Base-by-base conservation (phyloP, 2,797 vertebrate species). In the Cynopterus sphinx region DNA sequence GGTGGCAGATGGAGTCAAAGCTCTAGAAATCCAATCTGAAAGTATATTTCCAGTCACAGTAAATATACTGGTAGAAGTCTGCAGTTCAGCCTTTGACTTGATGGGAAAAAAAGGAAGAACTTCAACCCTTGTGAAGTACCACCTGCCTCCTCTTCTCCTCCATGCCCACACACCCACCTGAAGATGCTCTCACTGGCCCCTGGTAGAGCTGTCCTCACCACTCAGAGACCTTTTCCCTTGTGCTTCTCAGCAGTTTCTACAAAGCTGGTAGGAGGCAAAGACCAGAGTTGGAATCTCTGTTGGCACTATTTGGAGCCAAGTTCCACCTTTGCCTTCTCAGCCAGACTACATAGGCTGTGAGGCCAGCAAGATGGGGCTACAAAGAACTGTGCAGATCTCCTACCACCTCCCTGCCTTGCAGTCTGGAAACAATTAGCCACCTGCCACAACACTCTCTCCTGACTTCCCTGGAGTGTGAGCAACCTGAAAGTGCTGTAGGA, bases 221-320 rank as follows among this genome's bases (percentile, higher is more conserved):
- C 13, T 90, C 24, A 26, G 10, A 41, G 41, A 84, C 21, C 16
- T 5, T 21, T 78, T 43, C 15, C 71, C 9, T 65, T 22, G 4
- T 43, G 22, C 43, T 87, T 71, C 70, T 71, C 57, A 43, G 86
- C 61, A 90, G 43, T 82, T 91, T 88, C 53, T 59, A 87, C 31
- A 81, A 91, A 93, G 16, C 3, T 5, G 11, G 70, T 3, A 59
- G 36, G 82, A 70, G n/a, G 31, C 10, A 8, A 43, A 81, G 22
- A 92, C 0, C 1, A 65, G 36, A 3, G 49, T 82, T 49, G 1
- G 26, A 61, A 81, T 61, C 13, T 49, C 61, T 61, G 15, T 70
- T 92, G 55, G 43, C 73, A 22, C 5, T 73, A 43, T 68, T 2
- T 36, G 26, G 61, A 89, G 53, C 11, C 63, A 8, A 43, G 24